Percentiles rank a stretch among this genome's conserved stretches.
Evolutionary conservation across 2,797 vertebrate genomes (phyloP).

Genomic region (Eutrigla gurnardus): DNA sequence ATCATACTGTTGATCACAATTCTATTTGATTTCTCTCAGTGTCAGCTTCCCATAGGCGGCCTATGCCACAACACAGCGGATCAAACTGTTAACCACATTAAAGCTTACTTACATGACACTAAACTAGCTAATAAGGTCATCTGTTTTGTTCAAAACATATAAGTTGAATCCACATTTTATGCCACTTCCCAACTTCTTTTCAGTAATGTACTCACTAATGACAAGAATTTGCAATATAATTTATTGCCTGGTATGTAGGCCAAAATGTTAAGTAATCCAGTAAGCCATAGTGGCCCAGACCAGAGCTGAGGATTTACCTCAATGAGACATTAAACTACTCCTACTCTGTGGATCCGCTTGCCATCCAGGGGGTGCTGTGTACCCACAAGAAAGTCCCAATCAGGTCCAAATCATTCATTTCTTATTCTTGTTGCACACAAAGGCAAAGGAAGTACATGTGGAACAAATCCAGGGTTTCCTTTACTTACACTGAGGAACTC

Average conservation of each 20-base stretch:
- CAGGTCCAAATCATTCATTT: neutral
- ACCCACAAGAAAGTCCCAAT: conserved; percentile 2
- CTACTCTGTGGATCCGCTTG: neutral
- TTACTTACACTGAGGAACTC: neutral
- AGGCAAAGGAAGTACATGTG: neutral
- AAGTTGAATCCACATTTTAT: conserved; percentile 3
- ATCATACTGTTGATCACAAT: conserved; percentile 11
- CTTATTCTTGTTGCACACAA: conserved; percentile 1
- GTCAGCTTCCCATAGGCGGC: neutral
- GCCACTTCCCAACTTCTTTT: conserved; percentile 1
- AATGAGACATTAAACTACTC: conserved; percentile 29
- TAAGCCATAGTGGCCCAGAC: conserved; percentile 48
- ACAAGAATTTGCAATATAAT: conserved; percentile 28
- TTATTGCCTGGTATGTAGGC: conserved; percentile 58
- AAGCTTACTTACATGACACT: conserved; percentile 20
- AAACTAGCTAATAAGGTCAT: conserved; percentile 20
- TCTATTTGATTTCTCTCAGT: neutral
- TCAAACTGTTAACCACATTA: neutral
- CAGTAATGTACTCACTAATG: neutral
- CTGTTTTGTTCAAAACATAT: conserved; percentile 16
- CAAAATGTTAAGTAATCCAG: conserved; percentile 55
- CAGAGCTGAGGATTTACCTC: conserved; percentile 52
- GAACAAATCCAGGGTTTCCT: neutral
- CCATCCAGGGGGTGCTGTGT: conserved; percentile 29
- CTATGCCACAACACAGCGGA: neutral